These are phyloP conservation scores for Tor tambroides DNA, from an alignment of 2,113 vertebrate genomes.

Conservation along the genomic window DNA sequence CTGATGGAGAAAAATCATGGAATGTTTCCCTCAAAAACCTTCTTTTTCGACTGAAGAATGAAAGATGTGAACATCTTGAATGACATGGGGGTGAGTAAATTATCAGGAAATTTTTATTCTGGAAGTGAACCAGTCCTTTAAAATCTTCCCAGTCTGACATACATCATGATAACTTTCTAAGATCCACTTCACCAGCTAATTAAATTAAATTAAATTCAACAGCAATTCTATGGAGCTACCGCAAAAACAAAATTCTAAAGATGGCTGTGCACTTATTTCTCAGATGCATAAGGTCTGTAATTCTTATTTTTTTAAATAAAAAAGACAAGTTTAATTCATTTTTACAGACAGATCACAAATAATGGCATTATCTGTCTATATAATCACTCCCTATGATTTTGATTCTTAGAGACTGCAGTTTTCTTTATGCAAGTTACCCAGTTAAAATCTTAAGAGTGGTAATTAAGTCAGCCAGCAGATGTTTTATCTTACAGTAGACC, in stretches of 20 bases:
- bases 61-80: no score
- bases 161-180: background rate
- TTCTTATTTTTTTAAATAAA: background rate
- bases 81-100: no score
- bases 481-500: background rate
- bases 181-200: background rate
- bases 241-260: background rate
- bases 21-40: no score
- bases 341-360: background rate
- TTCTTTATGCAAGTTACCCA: background rate
- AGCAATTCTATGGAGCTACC: background rate
- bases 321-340: background rate
- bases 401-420: slow-evolving; percentile 6
- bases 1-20: no score
- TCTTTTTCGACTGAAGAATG: no score
- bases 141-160: no score
- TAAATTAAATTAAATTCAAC: background rate
- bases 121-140: no score
- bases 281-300: background rate
- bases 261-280: background rate
- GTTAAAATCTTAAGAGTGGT: background rate
- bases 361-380: background rate
- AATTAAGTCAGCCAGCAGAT: slow-evolving; percentile 8
- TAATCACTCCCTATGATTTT: background rate
- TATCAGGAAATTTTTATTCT: no score